These are phyloP conservation scores for Bambusicola thoracicus DNA, from an alignment of 2,113 vertebrate species.

Conservation along the genomic window DNA sequence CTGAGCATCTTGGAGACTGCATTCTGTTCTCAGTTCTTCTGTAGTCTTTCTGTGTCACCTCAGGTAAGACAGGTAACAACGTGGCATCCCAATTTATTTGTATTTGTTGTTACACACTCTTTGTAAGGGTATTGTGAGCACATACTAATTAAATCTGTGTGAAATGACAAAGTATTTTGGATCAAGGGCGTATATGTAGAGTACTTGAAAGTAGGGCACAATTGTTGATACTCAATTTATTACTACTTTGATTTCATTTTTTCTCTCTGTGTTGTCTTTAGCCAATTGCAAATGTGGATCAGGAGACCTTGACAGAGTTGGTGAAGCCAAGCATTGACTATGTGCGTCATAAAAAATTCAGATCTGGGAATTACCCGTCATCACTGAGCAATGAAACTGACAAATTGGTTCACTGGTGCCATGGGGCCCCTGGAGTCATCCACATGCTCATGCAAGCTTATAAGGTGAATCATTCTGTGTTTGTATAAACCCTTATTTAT, in stretches of 20 bases:
- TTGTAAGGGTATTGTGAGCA: neutral
- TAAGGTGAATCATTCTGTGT: constrained; percentile 77
- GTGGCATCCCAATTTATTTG: neutral
- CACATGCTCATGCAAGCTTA: constrained; percentile 92
- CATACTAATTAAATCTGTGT: constrained; percentile 8
- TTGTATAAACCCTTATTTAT: neutral
- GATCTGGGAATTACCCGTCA: constrained; percentile 95
- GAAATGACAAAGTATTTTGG: neutral
- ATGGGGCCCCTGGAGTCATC: constrained; percentile 91
- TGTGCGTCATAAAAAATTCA: constrained; percentile 92
- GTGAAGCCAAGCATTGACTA: constrained; percentile 97
- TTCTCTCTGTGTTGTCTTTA: constrained; percentile 59
- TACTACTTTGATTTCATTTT: neutral
- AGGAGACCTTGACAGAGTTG: constrained; percentile 85
- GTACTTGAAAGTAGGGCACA: neutral
- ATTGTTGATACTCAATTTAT: neutral
- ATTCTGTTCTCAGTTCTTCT: neutral
- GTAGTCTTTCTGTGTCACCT: neutral
- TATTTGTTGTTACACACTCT: neutral
- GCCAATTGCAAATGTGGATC: constrained; percentile 87
- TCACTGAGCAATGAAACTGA: constrained; percentile 97
- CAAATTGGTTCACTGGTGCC: constrained; percentile 96
- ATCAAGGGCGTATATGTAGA: neutral
- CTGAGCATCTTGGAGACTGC: neutral
- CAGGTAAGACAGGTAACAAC: neutral